phyloP scores from a whole-genome alignment of 2,113 vertebrate species.

The Halichoeres trimaculatus region DNA sequence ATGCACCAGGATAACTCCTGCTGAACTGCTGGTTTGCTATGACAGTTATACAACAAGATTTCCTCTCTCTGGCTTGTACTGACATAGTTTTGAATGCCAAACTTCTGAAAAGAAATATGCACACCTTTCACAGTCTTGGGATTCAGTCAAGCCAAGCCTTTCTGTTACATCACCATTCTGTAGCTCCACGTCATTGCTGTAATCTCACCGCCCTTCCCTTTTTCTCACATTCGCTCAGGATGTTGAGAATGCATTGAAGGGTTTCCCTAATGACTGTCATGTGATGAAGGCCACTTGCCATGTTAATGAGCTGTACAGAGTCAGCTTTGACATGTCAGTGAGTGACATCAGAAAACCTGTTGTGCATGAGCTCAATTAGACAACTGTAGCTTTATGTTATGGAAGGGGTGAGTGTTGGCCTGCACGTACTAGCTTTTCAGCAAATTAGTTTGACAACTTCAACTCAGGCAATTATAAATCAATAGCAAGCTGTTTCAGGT shows the following conservation, averaged over 20 bases:
- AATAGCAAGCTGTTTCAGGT: not conserved
- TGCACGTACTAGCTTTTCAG: not conserved
- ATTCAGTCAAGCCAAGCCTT: not conserved
- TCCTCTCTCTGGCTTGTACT: slow-evolving; percentile 6
- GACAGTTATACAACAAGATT: not conserved
- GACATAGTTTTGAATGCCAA: not conserved
- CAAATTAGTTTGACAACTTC: not conserved
- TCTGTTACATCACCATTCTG: not conserved
- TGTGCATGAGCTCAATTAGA: slow-evolving; percentile 24
- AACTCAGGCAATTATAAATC: not conserved
- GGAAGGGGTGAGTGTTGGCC: not conserved
- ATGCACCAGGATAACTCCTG: not conserved
- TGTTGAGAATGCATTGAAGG: not conserved
- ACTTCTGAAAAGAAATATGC: slow-evolving; percentile 10
- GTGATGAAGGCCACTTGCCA: slow-evolving; percentile 16
- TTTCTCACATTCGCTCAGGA: not conserved
- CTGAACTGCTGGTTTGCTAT: not conserved
- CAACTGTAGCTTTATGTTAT: not conserved
- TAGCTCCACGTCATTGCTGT: not conserved
- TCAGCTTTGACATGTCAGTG: slow-evolving; percentile 15
- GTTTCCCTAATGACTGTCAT: slow-evolving; percentile 1
- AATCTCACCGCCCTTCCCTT: not conserved
- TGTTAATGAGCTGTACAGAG: slow-evolving; percentile 18
- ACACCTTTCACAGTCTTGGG: not conserved
- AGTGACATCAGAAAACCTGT: slow-evolving; percentile 14